Base-by-base conservation (phyloP, 2,797 vertebrate species). In the Gephyroberyx darwinii region DNA sequence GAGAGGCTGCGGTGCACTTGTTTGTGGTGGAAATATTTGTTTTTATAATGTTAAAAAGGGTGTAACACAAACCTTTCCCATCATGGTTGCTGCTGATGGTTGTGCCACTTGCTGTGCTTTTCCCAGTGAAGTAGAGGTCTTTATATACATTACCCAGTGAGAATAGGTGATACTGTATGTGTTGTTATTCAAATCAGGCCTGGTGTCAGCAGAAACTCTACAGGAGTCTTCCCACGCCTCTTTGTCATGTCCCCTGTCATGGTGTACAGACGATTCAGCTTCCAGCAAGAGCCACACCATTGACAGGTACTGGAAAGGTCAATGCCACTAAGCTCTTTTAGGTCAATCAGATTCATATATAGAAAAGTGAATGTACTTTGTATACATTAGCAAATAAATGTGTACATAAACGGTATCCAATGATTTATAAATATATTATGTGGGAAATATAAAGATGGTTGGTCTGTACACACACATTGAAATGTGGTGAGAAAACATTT, bases 141-240 rank as follows among this genome's bases (percentile, higher is more conserved):
- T 89, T 92, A 88, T 89, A 92, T 88, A 84, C 61, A 61, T 74
- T 45, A 72, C 56, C 59, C 39, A 59, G 65, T 45, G 62, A 65
- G 63, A 67, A 66, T 30, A 74, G 69, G 19, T 77, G 67, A 12
- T 20, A 57, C 58, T n/a, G 43, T 39, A 31, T 50, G 74, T 88
- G 80, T 89, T 92, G 90, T 91, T 70, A 92, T 92, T 91, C 67
- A 88, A 87, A 90, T 86, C 58, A 84, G 64, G 39, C 62, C 61
- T 73, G 58, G 17, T 74, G 89, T 93, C 92, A 93, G 91, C 92
- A 93, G 39, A 89, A 90, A 90, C 75, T 35, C 74, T 75, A 79
- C 78, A 90, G 62, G 82, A 85, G 86, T 84, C 86, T 80, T 86
- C 83, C 72, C 66, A 50, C 71, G 77, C 65, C 66, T 77, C 79